A percentile compares a stretch with the other conserved stretches of the same genome.
Conservation (phyloP, 2,888 invertebrate species). For the Ernsta delagoae region DNA sequence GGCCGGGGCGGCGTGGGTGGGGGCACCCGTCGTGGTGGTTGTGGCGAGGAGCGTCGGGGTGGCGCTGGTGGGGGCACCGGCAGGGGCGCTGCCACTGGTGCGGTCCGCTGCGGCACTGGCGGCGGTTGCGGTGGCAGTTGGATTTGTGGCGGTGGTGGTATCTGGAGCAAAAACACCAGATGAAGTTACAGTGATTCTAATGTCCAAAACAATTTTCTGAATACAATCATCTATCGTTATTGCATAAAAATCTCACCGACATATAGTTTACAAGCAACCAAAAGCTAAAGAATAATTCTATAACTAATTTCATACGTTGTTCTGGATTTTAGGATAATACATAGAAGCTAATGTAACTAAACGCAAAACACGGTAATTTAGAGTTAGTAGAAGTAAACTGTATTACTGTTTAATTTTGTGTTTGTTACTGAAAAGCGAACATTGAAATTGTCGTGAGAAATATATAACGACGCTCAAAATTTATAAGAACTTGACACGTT, state of each 20-base stretch:
- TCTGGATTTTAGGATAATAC: too few species aligned
- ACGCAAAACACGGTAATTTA: too few species aligned
- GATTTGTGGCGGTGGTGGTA: slow-evolving; percentile 64
- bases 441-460: not conserved
- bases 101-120: slow-evolving; percentile 69
- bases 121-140: slow-evolving; percentile 68
- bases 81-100: slow-evolving; percentile 59
- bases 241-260: too few species aligned
- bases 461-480: not conserved
- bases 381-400: not conserved
- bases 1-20: slow-evolving; percentile 75
- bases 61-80: slow-evolving; percentile 71
- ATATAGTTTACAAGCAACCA: too few species aligned
- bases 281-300: too few species aligned
- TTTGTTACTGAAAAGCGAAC: not conserved
- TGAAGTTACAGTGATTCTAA: not conserved
- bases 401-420: not conserved
- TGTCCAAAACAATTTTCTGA: not conserved
- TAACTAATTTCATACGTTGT: too few species aligned
- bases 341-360: too few species aligned
- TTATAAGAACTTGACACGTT: slow-evolving; percentile 8
- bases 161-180: slow-evolving; percentile 40
- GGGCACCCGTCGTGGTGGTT: slow-evolving; percentile 72
- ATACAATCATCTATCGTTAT: too few species aligned
- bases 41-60: slow-evolving; percentile 65